Evolutionary conservation across 2,113 vertebrate species (phyloP).

Genomic region (Furnarius figulus): DNA sequence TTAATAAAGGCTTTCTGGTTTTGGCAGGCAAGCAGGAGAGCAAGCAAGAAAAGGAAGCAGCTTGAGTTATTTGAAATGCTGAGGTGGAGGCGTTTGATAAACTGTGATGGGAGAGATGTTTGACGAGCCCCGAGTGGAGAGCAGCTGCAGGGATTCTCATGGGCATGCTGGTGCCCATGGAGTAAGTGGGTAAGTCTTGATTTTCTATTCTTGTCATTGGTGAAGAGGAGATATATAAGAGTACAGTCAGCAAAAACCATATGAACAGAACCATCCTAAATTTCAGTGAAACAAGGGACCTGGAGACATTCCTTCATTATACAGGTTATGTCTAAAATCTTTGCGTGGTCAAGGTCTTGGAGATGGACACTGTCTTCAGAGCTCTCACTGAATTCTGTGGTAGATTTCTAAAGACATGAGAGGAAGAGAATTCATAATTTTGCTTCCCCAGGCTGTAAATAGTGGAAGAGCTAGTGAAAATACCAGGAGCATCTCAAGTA

Average conservation of each 20-base stretch:
- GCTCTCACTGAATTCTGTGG: neutral
- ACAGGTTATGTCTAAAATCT: neutral
- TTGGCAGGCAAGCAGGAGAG: constrained; percentile 27
- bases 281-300: neutral
- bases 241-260: neutral
- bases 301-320: neutral
- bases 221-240: neutral
- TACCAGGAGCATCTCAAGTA: neutral
- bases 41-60: constrained; percentile 47
- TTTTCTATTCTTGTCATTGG: neutral
- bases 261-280: neutral
- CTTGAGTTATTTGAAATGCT: constrained; percentile 55
- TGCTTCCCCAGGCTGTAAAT: neutral
- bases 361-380: neutral
- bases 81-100: constrained; percentile 53
- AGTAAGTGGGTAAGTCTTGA: neutral
- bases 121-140: constrained; percentile 15
- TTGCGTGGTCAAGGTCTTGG: neutral
- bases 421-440: neutral
- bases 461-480: neutral
- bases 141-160: constrained; percentile 22
- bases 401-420: neutral
- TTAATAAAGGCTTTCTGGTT: constrained; percentile 46
- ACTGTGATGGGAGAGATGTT: constrained; percentile 31
- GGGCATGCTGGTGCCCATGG: neutral